These are phyloP conservation scores for Augochlorella aurata DNA, from an alignment of 2,888 invertebrate species.

Conservation along the genomic window DNA sequence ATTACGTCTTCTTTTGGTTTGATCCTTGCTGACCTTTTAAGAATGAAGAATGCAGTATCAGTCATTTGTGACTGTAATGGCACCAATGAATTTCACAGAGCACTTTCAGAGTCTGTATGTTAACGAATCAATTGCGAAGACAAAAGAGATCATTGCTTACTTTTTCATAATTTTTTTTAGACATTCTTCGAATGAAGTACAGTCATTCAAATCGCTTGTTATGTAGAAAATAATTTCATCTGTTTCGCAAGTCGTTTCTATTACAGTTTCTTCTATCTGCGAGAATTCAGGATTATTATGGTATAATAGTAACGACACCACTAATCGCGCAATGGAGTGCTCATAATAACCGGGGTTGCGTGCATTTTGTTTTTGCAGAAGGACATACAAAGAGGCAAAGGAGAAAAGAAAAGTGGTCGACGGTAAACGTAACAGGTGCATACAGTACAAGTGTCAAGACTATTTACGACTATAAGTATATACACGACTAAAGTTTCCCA, in stretches of 20 bases:
- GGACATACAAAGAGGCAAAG: slow-evolving; percentile 71
- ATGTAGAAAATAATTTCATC: neutral
- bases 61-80: slow-evolving; percentile 5
- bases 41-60: slow-evolving; percentile 1
- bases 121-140: neutral
- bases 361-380: slow-evolving; percentile 69
- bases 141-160: neutral
- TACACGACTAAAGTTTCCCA: slow-evolving; percentile 42
- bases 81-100: neutral
- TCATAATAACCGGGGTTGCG: slow-evolving; percentile 38
- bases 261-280: neutral
- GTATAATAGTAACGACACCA: slow-evolving; percentile 2
- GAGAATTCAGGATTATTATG: slow-evolving; percentile 16
- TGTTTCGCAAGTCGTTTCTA: neutral
- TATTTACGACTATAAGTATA: slow-evolving; percentile 72
- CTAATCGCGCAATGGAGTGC: neutral
- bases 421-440: slow-evolving; percentile 79
- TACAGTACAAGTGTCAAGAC: slow-evolving; percentile 79
- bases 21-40: slow-evolving; percentile 8
- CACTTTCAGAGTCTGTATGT: neutral
- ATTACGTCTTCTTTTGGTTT: slow-evolving; percentile 5
- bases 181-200: neutral
- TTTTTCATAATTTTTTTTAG: neutral
- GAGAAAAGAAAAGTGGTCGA: slow-evolving; percentile 67
- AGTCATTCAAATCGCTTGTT: neutral